Evolutionary conservation across 1,140 invertebrate genomes (phyloP), one percentile per base, ranked within the genome.

Genomic region (Zaprionus ghesquierei): DNA sequence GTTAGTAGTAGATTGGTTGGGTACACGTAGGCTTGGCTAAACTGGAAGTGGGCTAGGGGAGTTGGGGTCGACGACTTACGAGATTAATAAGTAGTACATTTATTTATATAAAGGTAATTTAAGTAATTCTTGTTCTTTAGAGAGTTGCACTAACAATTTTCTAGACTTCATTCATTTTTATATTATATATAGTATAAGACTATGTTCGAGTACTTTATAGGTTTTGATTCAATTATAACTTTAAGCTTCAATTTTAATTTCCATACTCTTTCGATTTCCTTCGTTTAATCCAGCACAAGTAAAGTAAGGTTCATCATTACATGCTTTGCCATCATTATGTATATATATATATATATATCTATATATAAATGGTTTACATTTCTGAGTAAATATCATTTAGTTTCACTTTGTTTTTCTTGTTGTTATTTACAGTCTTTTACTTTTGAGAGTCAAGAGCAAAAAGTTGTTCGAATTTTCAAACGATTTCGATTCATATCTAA

Each of bases 361-460:
- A 31, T 69, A 56, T 72, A 68, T 61, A 69, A 61, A 75, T 80
- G 75, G 63, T 86, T 82, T 77, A 76, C 60, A 70, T 60, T 76
- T 74, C 62, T 70, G 53, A 74, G 70, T 81, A 87, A 87, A 69
- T 77, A 69, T 75, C 71, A 69, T 72, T 75, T 71, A 68, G 55
- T 77, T 66, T 54, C 58, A 77, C 51, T 79, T 68, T 54, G 9
- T 46, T 76, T 76, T 84, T 59, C 64, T 81, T 65, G 35, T 56
- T 63, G 75, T 79, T 89, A 84, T 89, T 78, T 89, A 89, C 85
- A 89, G 85, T 89, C 85, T 89, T 89, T 86, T 79, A 90, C 80
- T 76, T 89, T 85, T 89, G 85, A 89, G 85, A 89, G 85, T 89
- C 74, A 80, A 89, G 84, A 89, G 84, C 85, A 89, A 89, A 89